phyloP scores from a whole-genome alignment of 2,888 invertebrate species.

The Timandra comae region DNA sequence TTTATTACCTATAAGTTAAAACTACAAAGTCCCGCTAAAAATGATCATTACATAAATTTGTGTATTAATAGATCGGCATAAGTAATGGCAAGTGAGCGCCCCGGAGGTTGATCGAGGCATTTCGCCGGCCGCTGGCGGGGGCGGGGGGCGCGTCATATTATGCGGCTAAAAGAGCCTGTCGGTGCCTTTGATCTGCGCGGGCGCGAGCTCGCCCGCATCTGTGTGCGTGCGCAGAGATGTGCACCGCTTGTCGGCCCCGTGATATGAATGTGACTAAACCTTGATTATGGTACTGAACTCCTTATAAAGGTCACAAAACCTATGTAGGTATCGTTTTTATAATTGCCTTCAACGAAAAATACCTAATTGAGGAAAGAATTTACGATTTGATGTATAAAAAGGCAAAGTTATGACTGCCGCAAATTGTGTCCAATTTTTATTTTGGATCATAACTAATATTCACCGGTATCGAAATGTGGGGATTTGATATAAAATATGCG shows the following conservation, averaged over 20 bases:
- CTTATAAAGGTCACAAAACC: slow-evolving; percentile 65
- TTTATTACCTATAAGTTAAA: slow-evolving; percentile 30
- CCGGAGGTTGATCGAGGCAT: slow-evolving; percentile 59
- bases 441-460: slow-evolving; percentile 10
- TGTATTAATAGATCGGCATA: slow-evolving; percentile 73
- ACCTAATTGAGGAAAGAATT: slow-evolving; percentile 31
- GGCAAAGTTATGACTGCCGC: slow-evolving; percentile 22
- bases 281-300: slow-evolving; percentile 74
- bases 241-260: slow-evolving; percentile 71
- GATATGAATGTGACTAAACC: slow-evolving; percentile 76
- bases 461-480: slow-evolving; percentile 21
- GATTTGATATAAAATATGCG: slow-evolving; percentile 28
- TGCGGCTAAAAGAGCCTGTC: slow-evolving; percentile 76
- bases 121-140: slow-evolving; percentile 60
- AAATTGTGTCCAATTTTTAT: slow-evolving; percentile 18
- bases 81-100: slow-evolving; percentile 72
- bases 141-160: slow-evolving; percentile 73
- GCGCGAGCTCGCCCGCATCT: slow-evolving; percentile 40
- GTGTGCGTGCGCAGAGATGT: slow-evolving; percentile 49
- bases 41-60: slow-evolving; percentile 69
- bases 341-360: slow-evolving; percentile 37
- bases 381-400: slow-evolving; percentile 31
- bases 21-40: slow-evolving; percentile 44
- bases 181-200: slow-evolving; percentile 72
- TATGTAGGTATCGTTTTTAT: slow-evolving; percentile 42